Percentiles rank a stretch among this genome's conserved stretches.
Evolutionary conservation across 2,888 invertebrate species (phyloP).

Genomic region (Mantis religiosa): DNA sequence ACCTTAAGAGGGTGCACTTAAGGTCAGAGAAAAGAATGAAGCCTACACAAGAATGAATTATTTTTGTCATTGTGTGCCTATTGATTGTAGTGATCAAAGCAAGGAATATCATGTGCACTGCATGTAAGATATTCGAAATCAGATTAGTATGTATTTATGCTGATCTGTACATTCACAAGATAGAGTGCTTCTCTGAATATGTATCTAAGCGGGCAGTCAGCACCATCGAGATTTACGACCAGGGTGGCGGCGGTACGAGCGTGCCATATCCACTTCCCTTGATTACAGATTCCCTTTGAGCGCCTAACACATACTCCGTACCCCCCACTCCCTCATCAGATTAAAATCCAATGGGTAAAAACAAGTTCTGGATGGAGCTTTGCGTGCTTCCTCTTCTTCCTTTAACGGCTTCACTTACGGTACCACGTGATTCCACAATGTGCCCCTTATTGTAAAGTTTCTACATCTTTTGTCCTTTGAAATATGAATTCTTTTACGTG

Average conservation of each 20-base stretch:
- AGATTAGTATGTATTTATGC: not conserved
- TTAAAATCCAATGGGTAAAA: not conserved
- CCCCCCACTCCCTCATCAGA: not conserved
- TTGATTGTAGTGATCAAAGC: no score
- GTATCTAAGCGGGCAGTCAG: not conserved
- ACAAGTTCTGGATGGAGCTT: not conserved
- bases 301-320: not conserved
- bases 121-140: not conserved
- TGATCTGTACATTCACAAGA: not conserved
- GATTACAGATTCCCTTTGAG: not conserved
- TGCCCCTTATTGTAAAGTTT: no score
- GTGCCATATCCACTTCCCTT: not conserved
- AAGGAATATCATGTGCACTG: not conserved
- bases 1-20: no score
- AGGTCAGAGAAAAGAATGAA: no score
- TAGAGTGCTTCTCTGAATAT: not conserved
- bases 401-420: not conserved
- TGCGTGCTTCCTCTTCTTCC: not conserved
- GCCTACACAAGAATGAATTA: no score
- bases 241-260: not conserved
- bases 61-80: no score
- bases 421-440: no score
- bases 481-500: no score
- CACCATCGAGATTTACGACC: not conserved
- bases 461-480: no score